Conservation (phyloP, 1,140 invertebrate genomes). For the Phortica variegata region DNA sequence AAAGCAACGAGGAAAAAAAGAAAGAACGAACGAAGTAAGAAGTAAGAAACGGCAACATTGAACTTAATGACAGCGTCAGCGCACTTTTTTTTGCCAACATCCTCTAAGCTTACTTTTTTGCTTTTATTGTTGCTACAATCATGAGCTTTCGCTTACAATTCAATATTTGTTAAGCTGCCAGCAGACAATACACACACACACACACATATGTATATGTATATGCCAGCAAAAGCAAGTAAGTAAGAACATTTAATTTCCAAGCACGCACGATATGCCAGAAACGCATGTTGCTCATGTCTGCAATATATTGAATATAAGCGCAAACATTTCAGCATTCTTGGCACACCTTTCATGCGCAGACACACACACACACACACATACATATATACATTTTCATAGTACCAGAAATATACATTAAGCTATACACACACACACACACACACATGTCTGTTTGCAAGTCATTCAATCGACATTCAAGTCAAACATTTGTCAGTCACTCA, state of each 20-base stretch:
- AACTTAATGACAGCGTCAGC: constrained; percentile 36
- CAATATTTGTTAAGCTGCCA: constrained; percentile 37
- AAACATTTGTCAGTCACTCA: constrained; percentile 10
- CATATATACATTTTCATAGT: not conserved
- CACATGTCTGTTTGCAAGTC: constrained; percentile 29
- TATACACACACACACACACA: constrained; percentile 36
- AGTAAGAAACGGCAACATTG: no score
- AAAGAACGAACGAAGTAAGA: no score
- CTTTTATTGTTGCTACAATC: constrained; percentile 24
- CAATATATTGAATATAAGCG: constrained; percentile 38
- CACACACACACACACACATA: no score
- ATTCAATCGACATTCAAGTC: no score
- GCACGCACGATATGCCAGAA: constrained; percentile 32
- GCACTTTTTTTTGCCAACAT: constrained; percentile 20
- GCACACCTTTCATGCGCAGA: not conserved
- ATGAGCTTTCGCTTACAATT: constrained; percentile 43
- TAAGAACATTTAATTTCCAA: constrained; percentile 52
- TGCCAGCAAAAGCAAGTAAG: no score
- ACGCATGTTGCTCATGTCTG: constrained; percentile 27
- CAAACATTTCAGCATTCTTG: constrained; percentile 7
- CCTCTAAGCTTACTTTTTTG: not conserved
- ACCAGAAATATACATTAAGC: no score
- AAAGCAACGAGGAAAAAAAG: no score
- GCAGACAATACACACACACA: constrained; percentile 2
- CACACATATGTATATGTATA: constrained; percentile 7